Percentiles rank a stretch among this genome's conserved stretches.
Evolutionary conservation across 2,797 vertebrate species (phyloP).

Genomic region (Alca torda): DNA sequence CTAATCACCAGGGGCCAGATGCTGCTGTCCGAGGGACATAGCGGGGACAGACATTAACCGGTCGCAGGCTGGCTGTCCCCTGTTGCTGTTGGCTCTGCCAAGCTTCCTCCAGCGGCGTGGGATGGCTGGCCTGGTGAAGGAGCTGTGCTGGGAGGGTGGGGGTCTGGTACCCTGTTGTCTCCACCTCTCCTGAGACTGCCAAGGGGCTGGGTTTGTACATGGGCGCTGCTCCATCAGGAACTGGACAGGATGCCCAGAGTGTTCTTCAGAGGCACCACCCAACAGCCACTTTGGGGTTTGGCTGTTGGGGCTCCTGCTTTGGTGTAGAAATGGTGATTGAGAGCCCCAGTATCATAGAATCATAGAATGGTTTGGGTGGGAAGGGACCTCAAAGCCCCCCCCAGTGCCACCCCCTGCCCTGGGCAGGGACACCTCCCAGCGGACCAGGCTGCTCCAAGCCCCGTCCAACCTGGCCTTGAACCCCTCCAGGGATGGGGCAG

Average conservation of each 20-base stretch:
- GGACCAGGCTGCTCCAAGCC: too few relatives aligned
- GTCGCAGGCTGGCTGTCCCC: neutral
- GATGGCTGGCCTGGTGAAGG: neutral
- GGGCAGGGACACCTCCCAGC: too few relatives aligned
- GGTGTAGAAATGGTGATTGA: neutral
- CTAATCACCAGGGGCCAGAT: conserved; percentile 36
- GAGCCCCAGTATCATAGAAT: too few relatives aligned
- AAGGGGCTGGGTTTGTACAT: fast-evolving
- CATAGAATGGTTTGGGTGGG: too few relatives aligned
- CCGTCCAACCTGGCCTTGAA: too few relatives aligned
- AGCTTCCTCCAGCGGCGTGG: neutral
- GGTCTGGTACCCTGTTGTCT: neutral
- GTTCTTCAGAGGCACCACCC: neutral
- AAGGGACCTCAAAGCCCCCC: too few relatives aligned
- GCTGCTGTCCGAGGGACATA: neutral
- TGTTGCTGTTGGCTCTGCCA: neutral
- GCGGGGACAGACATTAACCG: neutral
- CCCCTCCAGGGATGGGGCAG: too few relatives aligned
- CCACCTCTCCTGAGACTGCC: fast-evolving
- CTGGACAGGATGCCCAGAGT: fast-evolving
- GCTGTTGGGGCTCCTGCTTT: neutral
- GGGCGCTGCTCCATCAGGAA: neutral
- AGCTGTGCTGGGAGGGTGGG: neutral
- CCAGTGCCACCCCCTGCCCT: too few relatives aligned
- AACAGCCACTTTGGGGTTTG: neutral